Evolutionary conservation across 2,113 vertebrate species (phyloP), one percentile per base, ranked within the genome.

Genomic region (Ctenodactylus gundi): DNA sequence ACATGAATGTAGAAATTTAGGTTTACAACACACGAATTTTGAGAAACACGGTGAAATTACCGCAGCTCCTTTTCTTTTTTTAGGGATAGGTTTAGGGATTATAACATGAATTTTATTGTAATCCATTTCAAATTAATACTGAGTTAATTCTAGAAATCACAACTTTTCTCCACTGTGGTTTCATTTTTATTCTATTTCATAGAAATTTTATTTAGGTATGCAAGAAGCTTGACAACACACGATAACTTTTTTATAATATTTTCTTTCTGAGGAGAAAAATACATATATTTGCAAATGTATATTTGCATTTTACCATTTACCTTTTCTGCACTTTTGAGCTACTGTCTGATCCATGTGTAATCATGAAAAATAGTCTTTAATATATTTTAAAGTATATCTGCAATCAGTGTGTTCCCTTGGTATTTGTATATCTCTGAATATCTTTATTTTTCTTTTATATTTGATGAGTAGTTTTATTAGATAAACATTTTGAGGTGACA

Each of bases 371-470:
- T 4, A 57, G 70, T 14, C 27, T 57, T 84, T 94, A 95, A 88
- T 92, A 39, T 81, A 84, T 90, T 88, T 93, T 92, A 87, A 81
- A 39, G 20, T 14, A n/a, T 76, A 76, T 65, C 41, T 81, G 3
- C 6, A n/a, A 55, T 57, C 8, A 68, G 62, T 78, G 65, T 67
- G 91, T 72, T 80, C 46, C 46, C 39, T 49, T 85, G 72, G 36
- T 94, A 67, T 90, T 92, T 68, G 49, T 55, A 73, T 95, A 90
- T 64, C 49, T 81, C 29, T 31, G 29, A 82, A 25, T 76, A 36
- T 49, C 53, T 84, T 83, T 82, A 44, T 77, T 81, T 81, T 76
- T n/a, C 44, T 44, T 85, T 88, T 31, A 41, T 72, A 51, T 91
- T 72, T 77, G 21, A 76, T 90, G 39, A 18, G 11, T 27, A 65